phyloP scores from a whole-genome alignment of 2,797 vertebrate species.

The Smutsia gigantea region DNA sequence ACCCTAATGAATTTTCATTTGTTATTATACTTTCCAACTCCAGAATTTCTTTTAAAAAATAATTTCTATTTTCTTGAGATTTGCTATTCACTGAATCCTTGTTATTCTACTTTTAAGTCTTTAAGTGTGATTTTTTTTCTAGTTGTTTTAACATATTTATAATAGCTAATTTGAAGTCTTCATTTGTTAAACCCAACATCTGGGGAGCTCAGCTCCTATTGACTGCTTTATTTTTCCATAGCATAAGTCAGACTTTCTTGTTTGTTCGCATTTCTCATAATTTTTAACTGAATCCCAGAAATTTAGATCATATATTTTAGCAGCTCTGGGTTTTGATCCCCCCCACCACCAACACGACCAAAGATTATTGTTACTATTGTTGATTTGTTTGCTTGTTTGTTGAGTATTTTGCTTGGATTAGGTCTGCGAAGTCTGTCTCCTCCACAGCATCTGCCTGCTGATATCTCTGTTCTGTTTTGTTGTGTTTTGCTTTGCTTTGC shows the following conservation, averaged over 20 bases:
- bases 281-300: constrained; percentile 30
- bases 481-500: not conserved
- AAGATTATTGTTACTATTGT: not conserved
- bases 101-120: constrained; percentile 3
- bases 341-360: not conserved
- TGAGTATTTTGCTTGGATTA: not conserved
- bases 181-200: not conserved
- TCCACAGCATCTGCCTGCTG: not conserved
- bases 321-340: not conserved
- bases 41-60: not conserved
- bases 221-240: not conserved
- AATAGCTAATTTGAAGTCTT: not conserved
- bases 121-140: constrained; percentile 27
- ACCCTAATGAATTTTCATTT: not conserved
- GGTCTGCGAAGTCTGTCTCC: not conserved
- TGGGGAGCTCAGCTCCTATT: not conserved
- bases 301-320: not conserved
- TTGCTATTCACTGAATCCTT: not conserved
- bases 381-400: not conserved
- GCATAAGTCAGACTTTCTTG: not conserved
- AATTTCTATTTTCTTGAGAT: not conserved
- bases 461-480: not conserved
- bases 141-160: constrained; percentile 41
- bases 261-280: not conserved
- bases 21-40: not conserved